Evolutionary conservation across 2,888 invertebrate species (phyloP).

Genomic region (Vesta saturnalis): DNA sequence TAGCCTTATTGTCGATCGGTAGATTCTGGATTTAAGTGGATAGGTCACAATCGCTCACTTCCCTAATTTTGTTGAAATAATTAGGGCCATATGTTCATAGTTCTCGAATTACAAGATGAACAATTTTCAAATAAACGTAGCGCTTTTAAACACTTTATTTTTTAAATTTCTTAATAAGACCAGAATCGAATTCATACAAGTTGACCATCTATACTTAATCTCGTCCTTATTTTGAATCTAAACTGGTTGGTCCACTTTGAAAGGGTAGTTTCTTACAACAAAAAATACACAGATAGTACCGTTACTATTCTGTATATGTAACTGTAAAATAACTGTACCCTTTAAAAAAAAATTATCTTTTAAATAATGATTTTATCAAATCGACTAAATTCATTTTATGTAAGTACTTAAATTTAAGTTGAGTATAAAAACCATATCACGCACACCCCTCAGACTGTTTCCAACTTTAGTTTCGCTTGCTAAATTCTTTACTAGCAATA

Average conservation of each 20-base stretch:
- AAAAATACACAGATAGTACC: slow-evolving; percentile 9
- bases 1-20: slow-evolving; percentile 14
- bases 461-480: no score
- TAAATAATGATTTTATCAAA: no score
- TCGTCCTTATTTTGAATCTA: neutral
- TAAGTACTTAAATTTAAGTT: no score
- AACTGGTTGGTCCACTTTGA: slow-evolving; percentile 4
- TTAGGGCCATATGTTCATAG: slow-evolving; percentile 27
- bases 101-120: neutral
- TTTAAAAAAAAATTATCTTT: neutral
- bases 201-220: neutral
- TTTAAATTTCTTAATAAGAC: neutral
- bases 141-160: neutral
- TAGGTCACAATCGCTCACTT: slow-evolving; percentile 30
- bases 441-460: no score
- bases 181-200: neutral
- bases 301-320: slow-evolving; percentile 13
- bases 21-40: slow-evolving; percentile 31
- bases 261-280: slow-evolving; percentile 1
- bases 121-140: neutral
- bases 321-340: slow-evolving; percentile 13
- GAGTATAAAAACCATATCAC: no score
- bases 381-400: no score
- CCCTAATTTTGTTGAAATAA: slow-evolving; percentile 23
- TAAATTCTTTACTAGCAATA: slow-evolving; percentile 5